phyloP scores from a whole-genome alignment of 1,140 invertebrate genomes.

The Aplysia californica region DNA sequence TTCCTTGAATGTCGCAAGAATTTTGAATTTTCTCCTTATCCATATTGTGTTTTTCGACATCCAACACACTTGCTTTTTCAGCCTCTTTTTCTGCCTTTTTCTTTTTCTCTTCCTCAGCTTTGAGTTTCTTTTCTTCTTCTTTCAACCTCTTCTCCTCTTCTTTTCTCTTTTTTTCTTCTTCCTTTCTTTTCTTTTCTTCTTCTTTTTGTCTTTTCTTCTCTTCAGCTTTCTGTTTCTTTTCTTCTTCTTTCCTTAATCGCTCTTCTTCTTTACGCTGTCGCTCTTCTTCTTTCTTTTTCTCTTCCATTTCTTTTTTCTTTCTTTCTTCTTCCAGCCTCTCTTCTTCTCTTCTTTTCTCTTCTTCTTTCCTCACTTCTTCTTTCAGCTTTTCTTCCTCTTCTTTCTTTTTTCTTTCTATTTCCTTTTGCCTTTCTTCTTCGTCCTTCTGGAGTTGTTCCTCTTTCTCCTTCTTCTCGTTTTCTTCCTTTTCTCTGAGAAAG shows the following conservation, averaged over 20 bases:
- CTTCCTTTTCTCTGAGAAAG: conserved; percentile 20
- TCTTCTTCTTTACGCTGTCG: no score
- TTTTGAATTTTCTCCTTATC: conserved; percentile 24
- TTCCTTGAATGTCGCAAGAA: background rate
- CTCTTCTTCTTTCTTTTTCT: conserved; percentile 34
- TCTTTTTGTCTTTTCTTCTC: conserved; percentile 27
- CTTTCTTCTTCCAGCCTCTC: conserved; percentile 27
- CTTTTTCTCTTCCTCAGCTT: conserved; percentile 26
- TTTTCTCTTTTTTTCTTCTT: conserved; percentile 29
- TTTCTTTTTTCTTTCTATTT: no score
- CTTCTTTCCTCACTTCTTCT: conserved; percentile 20
- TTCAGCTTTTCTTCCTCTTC: conserved; percentile 24
- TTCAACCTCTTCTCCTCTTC: conserved; percentile 26
- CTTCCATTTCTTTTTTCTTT: conserved; percentile 25
- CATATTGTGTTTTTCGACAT: conserved; percentile 23
- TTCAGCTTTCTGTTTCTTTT: conserved; percentile 27
- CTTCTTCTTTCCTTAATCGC: conserved; percentile 25
- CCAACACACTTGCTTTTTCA: conserved; percentile 22
- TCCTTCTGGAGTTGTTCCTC: no score
- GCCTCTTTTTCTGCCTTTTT: conserved; percentile 24
- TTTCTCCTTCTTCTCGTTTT: conserved; percentile 11
- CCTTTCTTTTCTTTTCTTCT: conserved; percentile 25
- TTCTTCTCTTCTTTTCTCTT: conserved; percentile 8
- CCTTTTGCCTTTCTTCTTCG: no score
- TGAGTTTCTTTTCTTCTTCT: conserved; percentile 27